phyloP scores from a whole-genome alignment of 2,797 vertebrate species.

The Vultur gryphus region DNA sequence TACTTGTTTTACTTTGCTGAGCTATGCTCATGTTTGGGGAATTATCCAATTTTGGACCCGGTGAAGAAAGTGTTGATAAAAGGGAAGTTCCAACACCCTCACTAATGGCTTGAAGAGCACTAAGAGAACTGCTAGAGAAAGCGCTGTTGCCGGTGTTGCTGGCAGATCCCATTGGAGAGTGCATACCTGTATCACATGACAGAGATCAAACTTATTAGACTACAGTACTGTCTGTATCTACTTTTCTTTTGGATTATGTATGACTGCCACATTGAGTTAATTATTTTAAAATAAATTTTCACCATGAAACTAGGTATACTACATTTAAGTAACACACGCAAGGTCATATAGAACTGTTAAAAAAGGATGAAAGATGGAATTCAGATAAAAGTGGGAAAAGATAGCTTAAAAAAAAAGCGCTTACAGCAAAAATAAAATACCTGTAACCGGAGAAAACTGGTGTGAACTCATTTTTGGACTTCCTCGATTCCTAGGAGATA shows the following conservation, averaged over 20 bases:
- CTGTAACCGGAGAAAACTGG: conserved; percentile 93
- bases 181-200: conserved; percentile 78
- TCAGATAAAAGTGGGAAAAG: background rate
- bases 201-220: background rate
- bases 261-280: background rate
- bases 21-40: conserved; percentile 87
- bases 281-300: background rate
- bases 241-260: background rate
- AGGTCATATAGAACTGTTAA: background rate
- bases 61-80: conserved; percentile 89
- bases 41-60: conserved; percentile 88
- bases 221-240: background rate
- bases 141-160: conserved; percentile 76
- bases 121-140: conserved; percentile 96
- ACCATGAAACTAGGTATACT: background rate
- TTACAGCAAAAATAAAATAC: conserved; percentile 67
- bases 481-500: conserved; percentile 89
- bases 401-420: background rate
- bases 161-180: conserved; percentile 89
- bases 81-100: conserved; percentile 94
- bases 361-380: background rate
- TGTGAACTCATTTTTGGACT: conserved; percentile 92
- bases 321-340: background rate
- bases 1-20: conserved; percentile 77
- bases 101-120: conserved; percentile 97